These are phyloP conservation scores for Mionectes macconnelli DNA, from an alignment of 2,113 vertebrate species.

Conservation along the genomic window DNA sequence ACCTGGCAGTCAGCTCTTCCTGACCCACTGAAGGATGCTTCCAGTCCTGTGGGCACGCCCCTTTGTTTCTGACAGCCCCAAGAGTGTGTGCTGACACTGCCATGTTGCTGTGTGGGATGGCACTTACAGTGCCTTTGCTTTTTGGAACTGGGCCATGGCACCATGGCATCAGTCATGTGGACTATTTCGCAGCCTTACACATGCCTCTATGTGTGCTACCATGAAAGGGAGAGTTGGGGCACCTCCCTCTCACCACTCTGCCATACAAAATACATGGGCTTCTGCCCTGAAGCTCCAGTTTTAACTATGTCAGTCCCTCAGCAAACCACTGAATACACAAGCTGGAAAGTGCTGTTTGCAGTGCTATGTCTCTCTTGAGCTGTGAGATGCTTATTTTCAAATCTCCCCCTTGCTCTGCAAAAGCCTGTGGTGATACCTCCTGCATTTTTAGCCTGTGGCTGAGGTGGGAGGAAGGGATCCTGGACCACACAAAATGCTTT, in stretches of 20 bases:
- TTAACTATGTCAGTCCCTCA: background rate
- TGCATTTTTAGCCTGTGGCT: background rate
- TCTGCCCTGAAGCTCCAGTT: background rate
- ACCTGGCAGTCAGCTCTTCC: background rate
- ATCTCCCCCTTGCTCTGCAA: background rate
- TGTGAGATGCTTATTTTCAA: background rate
- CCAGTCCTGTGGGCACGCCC: background rate
- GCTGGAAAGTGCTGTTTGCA: background rate
- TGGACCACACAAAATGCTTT: background rate
- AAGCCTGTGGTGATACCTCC: background rate
- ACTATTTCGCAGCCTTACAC: background rate
- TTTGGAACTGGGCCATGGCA: background rate
- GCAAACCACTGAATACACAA: background rate
- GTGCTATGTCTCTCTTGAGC: background rate
- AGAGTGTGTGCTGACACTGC: rapidly evolving
- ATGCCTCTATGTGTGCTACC: background rate
- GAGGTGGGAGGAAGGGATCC: background rate
- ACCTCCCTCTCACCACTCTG: background rate
- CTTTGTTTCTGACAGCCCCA: rapidly evolving
- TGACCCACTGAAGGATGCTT: background rate
- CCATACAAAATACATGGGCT: background rate
- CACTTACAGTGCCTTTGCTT: background rate
- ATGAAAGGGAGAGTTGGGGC: background rate
- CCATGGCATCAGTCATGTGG: background rate
- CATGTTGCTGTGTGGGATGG: background rate